Percentiles rank a stretch among this genome's conserved stretches.
Evolutionary conservation across 1,140 invertebrate species (phyloP).

Genomic region (Halictus rubicundus): DNA sequence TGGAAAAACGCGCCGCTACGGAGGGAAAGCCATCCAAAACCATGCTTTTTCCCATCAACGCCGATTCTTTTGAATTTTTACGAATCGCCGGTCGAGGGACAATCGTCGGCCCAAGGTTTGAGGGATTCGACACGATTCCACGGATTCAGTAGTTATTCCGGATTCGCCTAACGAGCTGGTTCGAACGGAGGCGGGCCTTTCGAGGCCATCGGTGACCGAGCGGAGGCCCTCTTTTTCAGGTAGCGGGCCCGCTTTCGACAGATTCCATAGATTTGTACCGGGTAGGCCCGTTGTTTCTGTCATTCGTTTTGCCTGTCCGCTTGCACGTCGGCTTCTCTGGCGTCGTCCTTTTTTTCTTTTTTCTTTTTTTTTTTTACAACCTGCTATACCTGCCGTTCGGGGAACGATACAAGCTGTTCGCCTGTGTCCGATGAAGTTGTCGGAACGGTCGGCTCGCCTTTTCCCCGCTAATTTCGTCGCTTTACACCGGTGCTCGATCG

Average conservation of each 20-base stretch:
- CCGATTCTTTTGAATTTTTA: too few relatives aligned
- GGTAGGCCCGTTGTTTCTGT: not conserved
- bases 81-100: too few relatives aligned
- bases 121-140: too few relatives aligned
- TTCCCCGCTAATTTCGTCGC: conserved; percentile 26
- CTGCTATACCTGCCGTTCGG: conserved; percentile 32
- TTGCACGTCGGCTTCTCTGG: not conserved
- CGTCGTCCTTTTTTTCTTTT: not conserved
- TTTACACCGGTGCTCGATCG: conserved; percentile 6
- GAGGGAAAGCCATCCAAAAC: too few relatives aligned
- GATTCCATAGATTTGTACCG: conserved; percentile 54
- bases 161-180: not conserved
- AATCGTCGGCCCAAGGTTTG: too few relatives aligned
- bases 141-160: conserved; percentile 2
- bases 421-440: conserved; percentile 41
- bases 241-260: conserved; percentile 28
- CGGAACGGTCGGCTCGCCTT: not conserved
- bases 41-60: too few relatives aligned
- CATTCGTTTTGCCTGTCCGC: not conserved
- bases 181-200: not conserved
- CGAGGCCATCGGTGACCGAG: not conserved
- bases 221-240: conserved; percentile 23
- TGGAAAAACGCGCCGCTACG: too few relatives aligned
- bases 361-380: conserved; percentile 21
- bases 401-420: conserved; percentile 47